Base-by-base conservation (phyloP, 2,113 vertebrate species). In the Murina feae region DNA sequence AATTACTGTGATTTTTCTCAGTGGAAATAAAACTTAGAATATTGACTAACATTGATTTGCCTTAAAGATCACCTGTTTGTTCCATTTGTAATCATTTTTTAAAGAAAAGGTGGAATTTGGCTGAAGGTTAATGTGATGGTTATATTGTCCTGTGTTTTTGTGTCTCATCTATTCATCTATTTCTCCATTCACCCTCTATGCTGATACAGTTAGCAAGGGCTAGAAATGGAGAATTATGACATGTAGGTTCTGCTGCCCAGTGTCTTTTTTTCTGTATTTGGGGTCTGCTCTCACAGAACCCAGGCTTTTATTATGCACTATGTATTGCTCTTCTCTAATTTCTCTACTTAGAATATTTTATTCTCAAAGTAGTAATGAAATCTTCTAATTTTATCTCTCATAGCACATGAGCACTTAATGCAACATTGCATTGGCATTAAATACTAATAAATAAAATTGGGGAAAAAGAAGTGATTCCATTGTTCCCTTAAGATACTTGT, bases 311-410 rank as follows among this genome's bases (percentile, higher is more conserved):
- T 84, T 66, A 55, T 71, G 66, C 76, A 13, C 25, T 58, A 6
- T 78, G 30, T 66, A 94, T 78, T 18, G 28, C 28, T 83, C 92
- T 72, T 89, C 39, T 72, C 47, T 81, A 44, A 53, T 89, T 32
- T 92, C 51, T 16, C 17, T 78, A 81, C 84, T 95, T 87, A 81
- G 66, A 87, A 88, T 85, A 49, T 47, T 96, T 93, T 86, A 71
- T 84, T 87, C 84, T 84, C 51, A 39, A 85, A 32, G 44, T 51
- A 53, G 63, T 58, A 21, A 10, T 5, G 39, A 76, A 71, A 78
- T 91, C 25, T 79, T 78, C 63, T 51, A 55, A 86, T 83, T 89
- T 81, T 37, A 2, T 80, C 49, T 93, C 49, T 93, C 16, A 49
- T 37, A 28, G 37, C 21, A 44, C 6, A 1, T 68, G 75, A 72